Base-by-base conservation (phyloP, 37 sponge, comb jelly and placozoan species). In the Cliona cf. orientalis region DNA sequence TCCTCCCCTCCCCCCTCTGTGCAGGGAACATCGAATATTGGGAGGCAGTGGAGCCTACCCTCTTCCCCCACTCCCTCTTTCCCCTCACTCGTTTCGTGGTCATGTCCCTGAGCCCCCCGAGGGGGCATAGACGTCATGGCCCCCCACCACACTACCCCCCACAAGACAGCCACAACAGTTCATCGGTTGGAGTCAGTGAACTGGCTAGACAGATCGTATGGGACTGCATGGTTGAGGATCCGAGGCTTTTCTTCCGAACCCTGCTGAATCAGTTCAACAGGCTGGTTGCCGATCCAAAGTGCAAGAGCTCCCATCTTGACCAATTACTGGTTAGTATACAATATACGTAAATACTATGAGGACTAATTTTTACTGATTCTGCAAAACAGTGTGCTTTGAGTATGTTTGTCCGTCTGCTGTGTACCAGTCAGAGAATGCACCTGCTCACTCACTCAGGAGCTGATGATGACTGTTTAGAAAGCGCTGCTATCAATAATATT, bases 141-240 rank as follows among this genome's bases (percentile, higher is more conserved):
- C 73, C 12, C n/a, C n/a, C n/a, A n/a, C n/a, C n/a, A 7, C 35
- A 34, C 76, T 40, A 9, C 63, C 25, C 56, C 43, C 7, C 71
- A 31, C 23, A 36, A 7, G 22, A 58, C 21, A 60, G 38, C 31
- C 28, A 69, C 1, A 34, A 69, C 39, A 21, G 21, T 22, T 17
- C 66, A 65, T 65, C 66, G 7, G 2, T 9, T 22, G 22, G 39
- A 2, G 22, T 67, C 5, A 35, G 37, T 32, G 72, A 75, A 36
- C 75, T 87, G 42, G 91, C 88, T 5, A 55, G 68, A 29, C 59
- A 79, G 33, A 66, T 59, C 2, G 42, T 94, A 38, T 82, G 82
- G 87, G 23, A 23, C 19, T 94, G 95, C 68, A 80, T 94, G 88
- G 63, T 86, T 0, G 95, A 94, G 40, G 88, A 94, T 42, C 80